A percentile compares a stretch with the other conserved stretches of the same genome.
Conservation (phyloP, 2,797 vertebrate genomes). For the Scarus forsteni region DNA sequence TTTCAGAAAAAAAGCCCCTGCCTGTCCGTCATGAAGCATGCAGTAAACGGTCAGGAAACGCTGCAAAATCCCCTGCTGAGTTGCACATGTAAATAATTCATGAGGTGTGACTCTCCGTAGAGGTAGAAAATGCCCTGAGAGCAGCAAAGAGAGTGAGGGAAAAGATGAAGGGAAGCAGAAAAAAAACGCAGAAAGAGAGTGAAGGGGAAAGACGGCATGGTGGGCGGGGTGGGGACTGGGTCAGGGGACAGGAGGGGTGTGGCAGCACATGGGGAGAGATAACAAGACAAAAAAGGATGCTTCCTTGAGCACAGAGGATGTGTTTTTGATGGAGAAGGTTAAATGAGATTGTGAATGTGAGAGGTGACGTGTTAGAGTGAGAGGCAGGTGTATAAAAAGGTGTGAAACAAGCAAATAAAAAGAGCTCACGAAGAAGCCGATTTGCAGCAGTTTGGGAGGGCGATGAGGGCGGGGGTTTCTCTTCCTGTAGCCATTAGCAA, state of each 20-base stretch:
- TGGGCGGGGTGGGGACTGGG: constrained; percentile 22
- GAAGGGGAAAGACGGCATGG: constrained; percentile 5
- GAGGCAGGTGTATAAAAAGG: constrained; percentile 27
- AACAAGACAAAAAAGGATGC: constrained; percentile 25
- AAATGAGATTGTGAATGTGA: constrained; percentile 10
- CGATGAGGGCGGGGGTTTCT: constrained; percentile 6
- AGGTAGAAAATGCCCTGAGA: constrained; percentile 64
- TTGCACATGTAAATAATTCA: constrained; percentile 76
- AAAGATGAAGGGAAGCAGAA: constrained; percentile 34
- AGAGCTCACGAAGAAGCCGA: background rate
- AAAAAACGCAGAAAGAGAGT: background rate
- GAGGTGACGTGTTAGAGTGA: constrained; percentile 21
- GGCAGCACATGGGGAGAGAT: constrained; percentile 23
- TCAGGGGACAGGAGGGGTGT: constrained; percentile 29
- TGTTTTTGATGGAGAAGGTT: background rate
- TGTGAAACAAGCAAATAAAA: constrained; percentile 18
- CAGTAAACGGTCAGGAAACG: constrained; percentile 51
- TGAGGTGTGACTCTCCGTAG: constrained; percentile 67
- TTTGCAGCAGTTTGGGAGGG: constrained; percentile 7
- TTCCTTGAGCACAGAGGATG: constrained; percentile 15
- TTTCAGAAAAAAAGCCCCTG: constrained; percentile 17
- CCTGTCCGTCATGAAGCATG: constrained; percentile 23
- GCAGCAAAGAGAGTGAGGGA: constrained; percentile 30
- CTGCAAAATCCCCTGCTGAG: constrained; percentile 46
- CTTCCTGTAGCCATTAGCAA: constrained; percentile 39